Evolutionary conservation across 2,113 vertebrate species (phyloP), one percentile per base, ranked within the genome.

Genomic region (Noturus placidus): DNA sequence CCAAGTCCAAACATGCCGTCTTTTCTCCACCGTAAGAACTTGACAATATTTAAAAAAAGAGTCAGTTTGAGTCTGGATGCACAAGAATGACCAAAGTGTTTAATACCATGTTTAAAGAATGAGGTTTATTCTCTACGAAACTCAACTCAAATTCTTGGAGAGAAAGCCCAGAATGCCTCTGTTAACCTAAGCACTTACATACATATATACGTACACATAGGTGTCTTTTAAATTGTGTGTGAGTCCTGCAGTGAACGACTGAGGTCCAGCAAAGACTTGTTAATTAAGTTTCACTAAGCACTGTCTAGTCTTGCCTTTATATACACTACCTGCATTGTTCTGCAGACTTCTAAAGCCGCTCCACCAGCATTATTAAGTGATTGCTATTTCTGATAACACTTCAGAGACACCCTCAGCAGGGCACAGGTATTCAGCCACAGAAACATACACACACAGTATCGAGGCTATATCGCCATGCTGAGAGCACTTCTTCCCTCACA

Each of bases 371-470:
- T 94, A 94, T 92, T 91, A 92, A 90, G 92, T 91, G 92, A 95
- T 94, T 94, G 92, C 93, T 94, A 91, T 93, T 91, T 90, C 92
- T 93, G 93, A 95, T 94, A 93, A 85, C 90, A 92, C 93, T 94
- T 94, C 93, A 93, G 92, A 94, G 93, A 94, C 92, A 93, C 94
- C 93, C 94, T 94, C 92, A 93, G 93, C 92, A 92, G 92, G 90
- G 92, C 90, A 87, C 93, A 94, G 92, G 93, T 93, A 94, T 91
- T 92, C 90, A 90, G 89, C 93, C 67, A 42, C 59, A 76, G n/a
- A 87, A 77, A 89, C 57, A 81, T 83, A 35, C 19, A 72, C 30
- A 22, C 42, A 56, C n/a, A 80, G 82, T 86, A 50, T 52, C 35
- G 4, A 77, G 56, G 27, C 22, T 63, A 3, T 38, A 72, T 56